A percentile compares a stretch with the other conserved stretches of the same genome.
phyloP scores from a whole-genome alignment of 1,140 invertebrate species.

The Drosophila pallidifrons region DNA sequence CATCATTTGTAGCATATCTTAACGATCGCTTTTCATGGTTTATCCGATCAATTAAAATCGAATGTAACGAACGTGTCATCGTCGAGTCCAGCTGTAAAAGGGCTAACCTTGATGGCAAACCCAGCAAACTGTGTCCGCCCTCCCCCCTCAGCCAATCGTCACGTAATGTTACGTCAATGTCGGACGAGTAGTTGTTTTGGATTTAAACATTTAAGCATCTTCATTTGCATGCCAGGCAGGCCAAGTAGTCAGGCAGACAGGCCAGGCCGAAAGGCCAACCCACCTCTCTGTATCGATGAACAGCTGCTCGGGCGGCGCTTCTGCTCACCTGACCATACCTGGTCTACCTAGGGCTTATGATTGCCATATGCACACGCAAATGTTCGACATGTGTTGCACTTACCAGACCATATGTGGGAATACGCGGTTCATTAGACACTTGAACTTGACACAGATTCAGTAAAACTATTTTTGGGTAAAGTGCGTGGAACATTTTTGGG shows the following conservation, averaged over 20 bases:
- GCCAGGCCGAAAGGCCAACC: constrained; percentile 30
- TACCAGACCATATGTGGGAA: constrained; percentile 2
- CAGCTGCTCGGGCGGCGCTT: constrained; percentile 7
- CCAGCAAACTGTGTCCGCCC: constrained; percentile 20
- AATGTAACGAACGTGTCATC: constrained; percentile 24
- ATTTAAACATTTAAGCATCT: constrained; percentile 51
- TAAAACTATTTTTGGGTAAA: too few relatives aligned
- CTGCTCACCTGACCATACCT: constrained; percentile 15
- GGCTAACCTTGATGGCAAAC: constrained; percentile 60
- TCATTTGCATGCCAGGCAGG: constrained; percentile 67
- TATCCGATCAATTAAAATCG: constrained; percentile 41
- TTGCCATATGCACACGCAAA: constrained; percentile 23
- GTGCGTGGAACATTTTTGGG: too few relatives aligned
- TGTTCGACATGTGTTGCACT: constrained; percentile 6
- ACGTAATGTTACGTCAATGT: constrained; percentile 76
- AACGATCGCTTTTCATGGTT: constrained; percentile 24
- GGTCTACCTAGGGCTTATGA: constrained; percentile 2
- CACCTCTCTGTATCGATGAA: constrained; percentile 10
- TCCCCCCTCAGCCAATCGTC: constrained; percentile 37
- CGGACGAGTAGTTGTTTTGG: constrained; percentile 24
- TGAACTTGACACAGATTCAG: constrained; percentile 63
- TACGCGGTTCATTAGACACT: constrained; percentile 19
- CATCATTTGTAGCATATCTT: constrained; percentile 22
- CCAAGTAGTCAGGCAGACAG: neutral
- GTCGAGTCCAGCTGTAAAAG: constrained; percentile 45